Evolutionary conservation across 53 echinoderm and acorn worm species (phyloP).

Genomic region (Crossaster papposus): DNA sequence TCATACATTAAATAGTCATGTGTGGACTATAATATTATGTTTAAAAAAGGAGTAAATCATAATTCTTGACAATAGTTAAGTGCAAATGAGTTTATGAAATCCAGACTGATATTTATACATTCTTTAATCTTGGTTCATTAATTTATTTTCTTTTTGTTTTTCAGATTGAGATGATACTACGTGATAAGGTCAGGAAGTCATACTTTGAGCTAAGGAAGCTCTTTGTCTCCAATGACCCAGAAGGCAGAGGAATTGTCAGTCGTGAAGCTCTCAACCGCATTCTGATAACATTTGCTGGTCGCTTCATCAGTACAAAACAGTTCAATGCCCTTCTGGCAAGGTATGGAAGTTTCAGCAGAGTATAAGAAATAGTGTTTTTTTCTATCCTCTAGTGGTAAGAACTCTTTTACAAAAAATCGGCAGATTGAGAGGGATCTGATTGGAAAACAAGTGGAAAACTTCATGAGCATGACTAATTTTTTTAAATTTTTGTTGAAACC

Average conservation of each 20-base stretch:
- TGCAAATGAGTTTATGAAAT: no score
- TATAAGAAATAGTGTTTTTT: neutral
- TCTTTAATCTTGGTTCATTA: neutral
- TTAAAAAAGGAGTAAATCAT: neutral
- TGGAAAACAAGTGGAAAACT: no score
- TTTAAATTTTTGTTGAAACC: no score
- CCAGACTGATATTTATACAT: no score
- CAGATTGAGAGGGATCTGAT: no score
- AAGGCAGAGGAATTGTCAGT: conserved; percentile 85
- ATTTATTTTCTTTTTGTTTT: neutral
- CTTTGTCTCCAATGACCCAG: conserved; percentile 91
- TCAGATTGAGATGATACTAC: conserved; percentile 89
- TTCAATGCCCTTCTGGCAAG: conserved; percentile 79
- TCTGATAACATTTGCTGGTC: conserved; percentile 85
- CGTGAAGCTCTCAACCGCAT: conserved; percentile 89
- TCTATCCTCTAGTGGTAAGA: no score
- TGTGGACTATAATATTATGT: neutral
- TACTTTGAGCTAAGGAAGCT: conserved; percentile 92
- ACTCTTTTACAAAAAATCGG: no score
- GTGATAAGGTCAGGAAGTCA: conserved; percentile 80
- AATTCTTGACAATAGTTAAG: no score
- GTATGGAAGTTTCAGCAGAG: conserved; percentile 33
- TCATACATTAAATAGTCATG: neutral
- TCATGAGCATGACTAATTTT: no score
- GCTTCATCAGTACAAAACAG: conserved; percentile 85